Percentiles rank a stretch among this genome's conserved stretches.
These are phyloP conservation scores for Brachionus plicatilis DNA, from an alignment of 1,140 invertebrate species.

Conservation along the genomic window DNA sequence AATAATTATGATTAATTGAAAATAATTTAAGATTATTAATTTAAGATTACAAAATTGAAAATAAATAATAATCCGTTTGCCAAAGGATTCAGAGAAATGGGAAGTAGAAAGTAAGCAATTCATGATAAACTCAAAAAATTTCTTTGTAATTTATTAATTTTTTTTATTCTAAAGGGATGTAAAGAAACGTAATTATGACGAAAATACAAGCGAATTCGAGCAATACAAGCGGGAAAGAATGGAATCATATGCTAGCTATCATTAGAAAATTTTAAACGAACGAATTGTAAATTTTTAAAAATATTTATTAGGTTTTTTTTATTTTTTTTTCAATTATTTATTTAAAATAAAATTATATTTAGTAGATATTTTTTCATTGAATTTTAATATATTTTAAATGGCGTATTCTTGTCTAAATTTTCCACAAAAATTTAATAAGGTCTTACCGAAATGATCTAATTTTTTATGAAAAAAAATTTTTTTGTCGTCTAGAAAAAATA, in stretches of 20 bases:
- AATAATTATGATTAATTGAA: not conserved
- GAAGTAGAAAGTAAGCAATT: conserved; percentile 11
- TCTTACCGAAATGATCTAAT: no score
- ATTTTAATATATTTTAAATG: no score
- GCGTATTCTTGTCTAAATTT: no score
- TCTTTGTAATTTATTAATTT: not conserved
- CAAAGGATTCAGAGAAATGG: conserved; percentile 42
- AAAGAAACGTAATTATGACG: not conserved
- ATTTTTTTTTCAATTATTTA: not conserved
- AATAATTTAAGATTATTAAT: not conserved
- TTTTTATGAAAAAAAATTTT: no score
- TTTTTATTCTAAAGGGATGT: not conserved
- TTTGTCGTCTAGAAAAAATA: no score
- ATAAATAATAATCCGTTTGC: conserved; percentile 42
- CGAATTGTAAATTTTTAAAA: not conserved
- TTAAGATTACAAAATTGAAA: conserved; percentile 43
- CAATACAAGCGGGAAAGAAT: not conserved
- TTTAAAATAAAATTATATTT: not conserved
- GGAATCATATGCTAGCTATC: not conserved
- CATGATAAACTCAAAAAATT: no score
- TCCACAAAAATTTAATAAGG: no score
- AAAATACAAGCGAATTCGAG: not conserved
- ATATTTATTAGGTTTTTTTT: not conserved
- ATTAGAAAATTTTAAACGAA: not conserved
- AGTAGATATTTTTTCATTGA: not conserved